Conservation (phyloP, 2,113 vertebrate genomes). For the Bothrops jararaca region DNA sequence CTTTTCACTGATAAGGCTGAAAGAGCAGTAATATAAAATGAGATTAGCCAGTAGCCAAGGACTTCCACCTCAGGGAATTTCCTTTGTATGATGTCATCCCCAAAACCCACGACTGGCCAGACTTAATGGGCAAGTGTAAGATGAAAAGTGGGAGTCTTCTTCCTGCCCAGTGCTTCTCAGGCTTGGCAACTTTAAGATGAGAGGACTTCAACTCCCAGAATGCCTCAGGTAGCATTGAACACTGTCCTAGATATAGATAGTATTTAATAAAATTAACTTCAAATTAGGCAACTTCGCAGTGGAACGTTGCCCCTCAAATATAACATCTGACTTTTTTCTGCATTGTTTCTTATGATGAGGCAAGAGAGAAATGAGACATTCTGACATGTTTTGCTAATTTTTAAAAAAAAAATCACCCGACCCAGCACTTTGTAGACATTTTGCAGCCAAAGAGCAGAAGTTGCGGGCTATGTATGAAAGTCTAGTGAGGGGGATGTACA, state of each 20-base stretch:
- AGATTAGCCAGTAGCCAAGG: neutral
- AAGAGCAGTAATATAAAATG: neutral
- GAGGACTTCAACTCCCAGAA: neutral
- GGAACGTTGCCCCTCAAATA: neutral
- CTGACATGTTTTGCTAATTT: neutral
- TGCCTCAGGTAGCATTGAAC: neutral
- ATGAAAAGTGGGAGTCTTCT: too few relatives aligned
- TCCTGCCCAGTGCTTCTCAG: neutral
- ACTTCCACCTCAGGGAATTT: neutral
- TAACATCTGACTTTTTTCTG: neutral
- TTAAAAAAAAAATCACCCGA: neutral
- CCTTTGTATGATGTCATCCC: neutral
- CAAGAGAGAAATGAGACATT: neutral
- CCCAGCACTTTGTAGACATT: neutral
- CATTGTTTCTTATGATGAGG: neutral
- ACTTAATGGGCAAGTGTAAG: neutral
- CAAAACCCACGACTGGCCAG: neutral
- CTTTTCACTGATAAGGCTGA: neutral
- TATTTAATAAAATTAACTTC: neutral
- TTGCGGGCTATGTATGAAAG: neutral
- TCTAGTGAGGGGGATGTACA: too few relatives aligned
- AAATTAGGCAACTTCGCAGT: neutral
- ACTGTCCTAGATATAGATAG: neutral
- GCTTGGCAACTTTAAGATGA: neutral
- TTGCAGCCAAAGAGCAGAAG: too few relatives aligned